phyloP scores from a whole-genome alignment of 2,888 invertebrate species.

The Clivina fossor region DNA sequence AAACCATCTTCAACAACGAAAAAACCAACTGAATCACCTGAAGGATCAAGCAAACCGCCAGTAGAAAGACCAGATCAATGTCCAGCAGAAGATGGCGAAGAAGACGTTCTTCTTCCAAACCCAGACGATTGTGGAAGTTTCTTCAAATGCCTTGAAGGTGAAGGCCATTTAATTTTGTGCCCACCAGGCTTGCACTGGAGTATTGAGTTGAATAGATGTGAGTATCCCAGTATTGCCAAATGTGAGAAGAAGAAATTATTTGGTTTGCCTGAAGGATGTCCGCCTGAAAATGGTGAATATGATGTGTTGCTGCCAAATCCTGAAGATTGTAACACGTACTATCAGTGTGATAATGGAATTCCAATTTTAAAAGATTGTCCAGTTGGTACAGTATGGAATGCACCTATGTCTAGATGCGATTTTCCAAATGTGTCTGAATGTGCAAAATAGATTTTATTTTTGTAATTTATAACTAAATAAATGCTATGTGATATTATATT shows the following conservation, averaged over 20 bases:
- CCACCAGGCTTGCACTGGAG: constrained; percentile 20
- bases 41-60: constrained; percentile 1
- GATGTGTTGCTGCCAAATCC: constrained; percentile 14
- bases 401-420: constrained; percentile 2
- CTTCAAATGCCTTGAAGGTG: constrained; percentile 21
- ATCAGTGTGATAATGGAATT: constrained; percentile 18
- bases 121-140: constrained; percentile 28
- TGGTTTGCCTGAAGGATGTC: too few species aligned
- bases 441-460: constrained; percentile 3
- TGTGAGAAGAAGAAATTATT: constrained; percentile 4
- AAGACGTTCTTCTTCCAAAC: constrained; percentile 26
- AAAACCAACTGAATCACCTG: not conserved
- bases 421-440: not conserved
- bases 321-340: constrained; percentile 17
- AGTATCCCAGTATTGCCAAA: constrained; percentile 17
- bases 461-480: not conserved
- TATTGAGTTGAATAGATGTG: constrained; percentile 6
- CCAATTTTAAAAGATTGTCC: constrained; percentile 26
- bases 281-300: constrained; percentile 1
- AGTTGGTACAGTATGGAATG: constrained; percentile 21
- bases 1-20: constrained; percentile 3
- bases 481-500: too few species aligned
- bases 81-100: constrained; percentile 23
- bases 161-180: constrained; percentile 8
- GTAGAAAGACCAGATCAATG: constrained; percentile 2